Base-by-base conservation (phyloP, 2,797 vertebrate species). In the Borostomias antarcticus region DNA sequence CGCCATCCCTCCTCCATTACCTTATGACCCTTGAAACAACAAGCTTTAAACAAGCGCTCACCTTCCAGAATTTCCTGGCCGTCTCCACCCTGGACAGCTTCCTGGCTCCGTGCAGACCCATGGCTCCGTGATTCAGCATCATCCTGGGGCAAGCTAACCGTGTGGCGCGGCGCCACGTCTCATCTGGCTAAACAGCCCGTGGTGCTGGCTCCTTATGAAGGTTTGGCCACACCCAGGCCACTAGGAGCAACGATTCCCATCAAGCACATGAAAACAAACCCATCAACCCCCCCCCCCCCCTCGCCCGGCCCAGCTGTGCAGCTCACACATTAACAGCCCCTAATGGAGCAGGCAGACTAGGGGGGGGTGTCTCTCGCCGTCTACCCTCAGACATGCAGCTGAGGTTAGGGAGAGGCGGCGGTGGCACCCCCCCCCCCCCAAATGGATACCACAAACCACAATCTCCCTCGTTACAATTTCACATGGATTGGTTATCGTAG, bases 51-150 rank as follows among this genome's bases (percentile, higher is more conserved):
- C n/a, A n/a, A n/a, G n/a, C 35, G 94, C 95, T 96, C 90, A 99
- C 97, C 96, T 88, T 95, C 92, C 92, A 96, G 58, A 95, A 79
- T 62, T 86, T 94, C 86, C 93, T 97, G 21, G 96, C 86, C 9
- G 87, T 94, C 85, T 93, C 92, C 80, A 94, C 90, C 77, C 89
- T 85, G 58, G 95, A 94, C 64, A 89, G 83, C 64, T 93, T 94
- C 79, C 92, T 88, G 62, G 75, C n/a, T n/a, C n/a, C 53, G 10
- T 70, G 90, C 93, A 92, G 70, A 86, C 87, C 76, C 90, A 75
- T 0, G 70, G 70, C 28, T 66, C 66, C 83, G 58, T 88, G 87
- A 32, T 90, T 86, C 5, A 89, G 90, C 63, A 92, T 88, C 90
- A 91, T 89, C 30, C 0, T 82, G 73, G 71, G 54, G 77, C 2